These are phyloP conservation scores for Anthopleura sola DNA, from an alignment of 64 coral and sea anemone species.

Conservation along the genomic window DNA sequence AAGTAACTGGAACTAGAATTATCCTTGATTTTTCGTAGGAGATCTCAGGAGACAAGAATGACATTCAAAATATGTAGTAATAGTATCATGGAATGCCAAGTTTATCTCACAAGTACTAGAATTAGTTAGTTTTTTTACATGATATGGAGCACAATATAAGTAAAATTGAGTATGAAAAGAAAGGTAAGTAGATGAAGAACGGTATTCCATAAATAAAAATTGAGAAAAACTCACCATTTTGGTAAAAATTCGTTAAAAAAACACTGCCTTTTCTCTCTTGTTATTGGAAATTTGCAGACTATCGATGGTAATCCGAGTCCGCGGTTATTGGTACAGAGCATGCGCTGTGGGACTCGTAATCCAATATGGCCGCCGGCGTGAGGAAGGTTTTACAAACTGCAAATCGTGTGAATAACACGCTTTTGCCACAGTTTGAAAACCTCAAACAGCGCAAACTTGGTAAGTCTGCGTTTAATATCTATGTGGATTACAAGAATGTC, in stretches of 20 bases:
- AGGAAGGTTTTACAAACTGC: slow-evolving; percentile 53
- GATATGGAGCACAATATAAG: background rate
- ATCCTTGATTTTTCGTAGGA: no score
- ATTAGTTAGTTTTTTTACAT: no score
- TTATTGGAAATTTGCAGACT: background rate
- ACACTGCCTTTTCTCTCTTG: background rate
- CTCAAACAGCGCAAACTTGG: slow-evolving; percentile 86
- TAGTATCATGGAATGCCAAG: background rate
- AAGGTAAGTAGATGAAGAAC: background rate
- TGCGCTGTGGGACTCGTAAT: slow-evolving; percentile 9
- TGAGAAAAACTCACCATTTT: slow-evolving; percentile 18
- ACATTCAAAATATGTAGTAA: background rate
- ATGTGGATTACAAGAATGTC: slow-evolving; percentile 78
- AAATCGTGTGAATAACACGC: slow-evolving; percentile 76
- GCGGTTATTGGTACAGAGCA: background rate
- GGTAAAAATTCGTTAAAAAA: slow-evolving; percentile 9
- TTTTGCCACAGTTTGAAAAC: slow-evolving; percentile 90
- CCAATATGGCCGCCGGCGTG: slow-evolving; percentile 80
- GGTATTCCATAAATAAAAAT: background rate
- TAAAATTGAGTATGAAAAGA: background rate
- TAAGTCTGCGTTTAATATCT: slow-evolving; percentile 66
- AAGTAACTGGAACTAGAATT: no score
- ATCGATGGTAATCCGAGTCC: slow-evolving; percentile 9
- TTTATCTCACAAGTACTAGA: background rate
- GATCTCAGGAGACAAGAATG: background rate